Base-by-base conservation (phyloP, 2,113 vertebrate species). In the Tyrannus savana region DNA sequence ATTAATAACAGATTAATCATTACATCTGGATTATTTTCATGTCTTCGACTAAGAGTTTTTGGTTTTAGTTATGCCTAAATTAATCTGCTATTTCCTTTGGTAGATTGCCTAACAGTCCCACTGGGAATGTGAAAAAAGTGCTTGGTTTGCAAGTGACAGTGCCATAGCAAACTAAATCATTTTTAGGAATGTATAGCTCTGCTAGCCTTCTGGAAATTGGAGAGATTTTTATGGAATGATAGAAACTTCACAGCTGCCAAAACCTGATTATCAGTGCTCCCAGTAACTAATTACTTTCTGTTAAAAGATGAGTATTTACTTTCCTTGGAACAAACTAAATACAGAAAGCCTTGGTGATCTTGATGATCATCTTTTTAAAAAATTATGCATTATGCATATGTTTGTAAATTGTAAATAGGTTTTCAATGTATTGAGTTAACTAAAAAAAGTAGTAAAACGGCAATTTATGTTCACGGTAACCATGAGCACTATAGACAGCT, bases 351-450 rank as follows among this genome's bases (percentile, higher is more conserved):
- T 82, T 2, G 3, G 5, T 84, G 28, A 66, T 39, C 11, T 76
- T 64, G 33, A 14, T 79, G 33, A 59, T 79, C 0, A 37, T 37
- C 0, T 2, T 64, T 76, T 52, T 3, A 3, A 49, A 56, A 81
- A 62, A 35, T 10, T 3, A 41, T 58, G 4, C 12, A 9, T 63
- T 78, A 27, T 56, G 9, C 4, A n/a, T 68, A 7, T 64, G 19
- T 59, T 87, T 75, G 21, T 9, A 84, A 87, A 64, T 16, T 80
- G 14, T 50, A 33, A 79, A 35, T 39, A 53, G 78, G 6, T 55
- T 84, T 84, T 66, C 21, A 42, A 31, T 28, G 2, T 42, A 44
- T 25, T 59, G 10, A 59, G 3, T 59, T 72, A 31, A 44, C 28
- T 0, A 27, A 7, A 77, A 84, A 74, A 74, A 33, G 2, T 52